phyloP scores from a whole-genome alignment of 2,113 vertebrate genomes.

The Eubucco bourcierii region DNA sequence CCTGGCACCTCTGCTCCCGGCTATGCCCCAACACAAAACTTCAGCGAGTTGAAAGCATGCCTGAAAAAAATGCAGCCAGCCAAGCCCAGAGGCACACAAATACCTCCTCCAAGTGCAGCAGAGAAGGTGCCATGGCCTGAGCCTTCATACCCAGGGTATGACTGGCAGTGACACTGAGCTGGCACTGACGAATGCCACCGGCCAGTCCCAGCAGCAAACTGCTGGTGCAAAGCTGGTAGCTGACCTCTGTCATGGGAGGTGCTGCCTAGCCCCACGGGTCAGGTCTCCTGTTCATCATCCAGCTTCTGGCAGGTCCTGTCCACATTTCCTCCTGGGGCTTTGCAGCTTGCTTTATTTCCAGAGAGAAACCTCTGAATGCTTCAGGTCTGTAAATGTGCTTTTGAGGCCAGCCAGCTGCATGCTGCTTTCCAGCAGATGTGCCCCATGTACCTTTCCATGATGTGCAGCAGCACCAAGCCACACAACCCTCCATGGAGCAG shows the following conservation, averaged over 20 bases:
- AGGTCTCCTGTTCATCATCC: neutral
- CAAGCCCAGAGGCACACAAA: neutral
- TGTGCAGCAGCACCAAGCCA: neutral
- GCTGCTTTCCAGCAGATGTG: neutral
- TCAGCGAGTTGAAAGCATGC: neutral
- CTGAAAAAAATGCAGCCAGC: neutral
- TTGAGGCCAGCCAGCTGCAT: neutral
- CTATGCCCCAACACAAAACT: neutral
- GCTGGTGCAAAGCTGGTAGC: neutral
- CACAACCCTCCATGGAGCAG: neutral
- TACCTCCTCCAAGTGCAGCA: neutral
- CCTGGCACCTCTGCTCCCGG: neutral
- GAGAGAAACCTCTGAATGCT: neutral
- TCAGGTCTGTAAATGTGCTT: neutral
- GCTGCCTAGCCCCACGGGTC: neutral
- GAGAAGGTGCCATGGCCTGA: neutral
- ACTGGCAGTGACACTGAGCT: neutral
- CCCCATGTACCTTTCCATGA: rapidly evolving
- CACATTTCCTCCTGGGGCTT: neutral
- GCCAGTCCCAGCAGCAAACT: neutral
- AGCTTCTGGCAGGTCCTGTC: neutral
- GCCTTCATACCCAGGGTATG: neutral
- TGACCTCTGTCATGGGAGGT: neutral
- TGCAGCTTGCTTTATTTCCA: neutral
- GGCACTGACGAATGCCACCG: neutral